These are phyloP conservation scores for Mimas tiliae DNA, from an alignment of 2,888 invertebrate genomes.

Conservation along the genomic window DNA sequence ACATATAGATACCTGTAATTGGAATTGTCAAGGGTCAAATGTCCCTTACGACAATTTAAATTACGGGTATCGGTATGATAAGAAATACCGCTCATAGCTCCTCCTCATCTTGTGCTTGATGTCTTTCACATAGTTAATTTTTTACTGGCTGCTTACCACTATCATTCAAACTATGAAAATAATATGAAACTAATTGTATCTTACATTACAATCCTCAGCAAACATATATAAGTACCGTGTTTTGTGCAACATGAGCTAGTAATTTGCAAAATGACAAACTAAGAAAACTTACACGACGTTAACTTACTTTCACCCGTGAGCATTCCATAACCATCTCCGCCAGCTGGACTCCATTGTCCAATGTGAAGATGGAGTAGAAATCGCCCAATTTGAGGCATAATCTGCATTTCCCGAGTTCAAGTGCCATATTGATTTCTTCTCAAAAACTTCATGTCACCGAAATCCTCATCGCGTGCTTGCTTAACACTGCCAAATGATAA, in stretches of 20 bases:
- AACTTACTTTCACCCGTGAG: conserved; percentile 73
- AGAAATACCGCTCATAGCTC: too few relatives aligned
- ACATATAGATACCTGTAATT: too few relatives aligned
- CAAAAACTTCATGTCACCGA: conserved; percentile 66
- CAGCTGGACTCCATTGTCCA: conserved; percentile 77
- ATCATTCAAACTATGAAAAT: too few relatives aligned
- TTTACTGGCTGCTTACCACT: too few relatives aligned
- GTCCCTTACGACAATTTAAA: too few relatives aligned
- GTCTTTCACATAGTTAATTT: too few relatives aligned
- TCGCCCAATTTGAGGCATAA: conserved; percentile 83
- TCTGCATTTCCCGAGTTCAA: conserved; percentile 83
- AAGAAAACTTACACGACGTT: background rate
- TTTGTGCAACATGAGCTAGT: background rate
- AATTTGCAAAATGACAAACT: background rate
- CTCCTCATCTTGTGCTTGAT: too few relatives aligned
- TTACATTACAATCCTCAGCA: too few relatives aligned
- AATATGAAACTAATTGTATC: too few relatives aligned
- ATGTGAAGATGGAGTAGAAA: conserved; percentile 81
- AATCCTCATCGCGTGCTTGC: conserved; percentile 31
- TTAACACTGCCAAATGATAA: too few relatives aligned
- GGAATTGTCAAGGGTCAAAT: too few relatives aligned
- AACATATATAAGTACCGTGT: background rate
- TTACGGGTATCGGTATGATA: too few relatives aligned
- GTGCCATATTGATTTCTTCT: conserved; percentile 81
- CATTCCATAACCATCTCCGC: conserved; percentile 84